Evolutionary conservation across 2,797 vertebrate species (phyloP), one percentile per base, ranked within the genome.

Genomic region (Chloroceryle inda): DNA sequence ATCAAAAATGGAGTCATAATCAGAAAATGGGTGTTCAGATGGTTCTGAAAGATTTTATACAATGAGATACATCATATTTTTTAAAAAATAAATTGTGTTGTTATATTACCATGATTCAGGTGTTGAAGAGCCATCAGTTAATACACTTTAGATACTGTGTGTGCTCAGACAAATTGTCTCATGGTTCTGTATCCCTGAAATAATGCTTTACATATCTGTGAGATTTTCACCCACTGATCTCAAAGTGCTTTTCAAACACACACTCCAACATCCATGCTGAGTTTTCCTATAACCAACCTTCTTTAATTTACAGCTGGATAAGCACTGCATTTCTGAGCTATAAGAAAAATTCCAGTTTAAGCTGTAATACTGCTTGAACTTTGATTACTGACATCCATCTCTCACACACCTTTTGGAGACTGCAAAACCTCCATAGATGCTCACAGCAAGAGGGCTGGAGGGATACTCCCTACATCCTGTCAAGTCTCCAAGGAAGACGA

Each of bases 231-330:
- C 33, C 37, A 27, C 55, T 73, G 50, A 61, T 72, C 78, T 68
- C 53, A 68, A 85, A 92, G 22, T 21, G 13, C 23, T 94, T 80
- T 95, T 83, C 58, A 83, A 91, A 92, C 24, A 85, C 29, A 67
- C 29, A n/a, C 10, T 85, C 40, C 9, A 75, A 52, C 27, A 66
- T 6, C 21, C 62, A 67, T 33, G 8, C 35, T 84, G 47, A 91
- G 27, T 4, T 55, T 71, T 45, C 74, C 59, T 20, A 20, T 22
- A 27, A 5, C 22, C 10, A 27, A 5, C 22, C 10, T 49, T 53
- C 68, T 58, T 86, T 40, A 26, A 29, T 37, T 66, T 37, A 72
- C 35, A 69, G 16, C 5, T 80, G 59, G 21, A 88, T 18, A 95
- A 91, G 52, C 3, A 5, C 22, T 13, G 10, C 5, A 27, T 76